Evolutionary conservation across 2,113 vertebrate genomes (phyloP).

Genomic region (Lonchura striata): DNA sequence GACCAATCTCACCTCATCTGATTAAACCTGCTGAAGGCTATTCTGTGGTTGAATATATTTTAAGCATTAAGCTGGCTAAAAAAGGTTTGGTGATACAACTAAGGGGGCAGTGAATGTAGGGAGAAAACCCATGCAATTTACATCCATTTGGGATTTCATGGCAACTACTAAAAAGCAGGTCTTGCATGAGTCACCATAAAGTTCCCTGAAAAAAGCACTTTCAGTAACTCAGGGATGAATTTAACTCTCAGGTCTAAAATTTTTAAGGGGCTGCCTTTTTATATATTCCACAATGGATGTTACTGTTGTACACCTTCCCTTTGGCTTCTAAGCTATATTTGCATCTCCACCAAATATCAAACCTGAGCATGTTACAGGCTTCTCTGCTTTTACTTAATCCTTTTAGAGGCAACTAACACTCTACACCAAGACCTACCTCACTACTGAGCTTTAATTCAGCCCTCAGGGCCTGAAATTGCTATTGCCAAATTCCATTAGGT

Average conservation of each 20-base stretch:
- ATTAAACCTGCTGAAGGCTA: neutral
- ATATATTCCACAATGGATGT: neutral
- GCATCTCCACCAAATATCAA: neutral
- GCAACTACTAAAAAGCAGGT: neutral
- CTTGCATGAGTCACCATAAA: neutral
- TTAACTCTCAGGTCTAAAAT: neutral
- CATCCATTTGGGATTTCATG: neutral
- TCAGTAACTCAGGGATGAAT: neutral
- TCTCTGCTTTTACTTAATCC: neutral
- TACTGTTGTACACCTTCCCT: neutral
- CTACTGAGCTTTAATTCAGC: neutral
- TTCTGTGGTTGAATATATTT: neutral
- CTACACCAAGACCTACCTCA: neutral
- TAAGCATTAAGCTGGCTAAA: neutral
- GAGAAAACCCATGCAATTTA: neutral
- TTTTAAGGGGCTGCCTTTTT: fast-evolving
- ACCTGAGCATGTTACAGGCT: neutral
- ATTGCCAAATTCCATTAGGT: neutral
- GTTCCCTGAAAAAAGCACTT: neutral
- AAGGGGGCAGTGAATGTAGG: neutral
- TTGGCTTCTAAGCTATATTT: neutral
- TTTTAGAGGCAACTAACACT: neutral
- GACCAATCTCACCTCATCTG: neutral
- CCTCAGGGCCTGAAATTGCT: neutral
- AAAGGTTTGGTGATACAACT: neutral